Evolutionary conservation across 2,113 vertebrate genomes (phyloP).

Genomic region (Glaucomys volans): DNA sequence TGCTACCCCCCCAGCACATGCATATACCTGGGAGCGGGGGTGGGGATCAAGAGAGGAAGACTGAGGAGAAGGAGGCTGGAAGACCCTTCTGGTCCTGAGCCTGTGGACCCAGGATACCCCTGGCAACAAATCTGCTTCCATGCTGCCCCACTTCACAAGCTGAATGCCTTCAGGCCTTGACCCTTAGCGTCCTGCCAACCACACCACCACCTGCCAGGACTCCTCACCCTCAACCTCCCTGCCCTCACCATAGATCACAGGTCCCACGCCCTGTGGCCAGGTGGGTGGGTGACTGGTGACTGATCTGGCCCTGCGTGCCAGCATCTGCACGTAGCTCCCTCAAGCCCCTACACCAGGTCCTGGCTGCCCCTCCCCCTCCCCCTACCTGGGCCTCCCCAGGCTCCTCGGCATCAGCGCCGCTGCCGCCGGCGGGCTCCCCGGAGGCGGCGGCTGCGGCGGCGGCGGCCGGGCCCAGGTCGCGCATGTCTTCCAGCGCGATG

Average conservation of each 20-base stretch:
- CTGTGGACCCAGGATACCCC: not conserved
- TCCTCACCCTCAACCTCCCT: constrained; percentile 20
- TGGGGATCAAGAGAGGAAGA: too few species aligned
- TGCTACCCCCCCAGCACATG: not conserved
- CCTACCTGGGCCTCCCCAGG: constrained; percentile 80
- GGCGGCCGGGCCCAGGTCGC: constrained; percentile 91
- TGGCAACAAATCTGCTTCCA: not conserved
- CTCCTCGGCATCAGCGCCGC: constrained; percentile 80
- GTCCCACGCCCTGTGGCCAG: not conserved
- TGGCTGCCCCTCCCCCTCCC: constrained; percentile 60
- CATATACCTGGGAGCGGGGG: too few species aligned
- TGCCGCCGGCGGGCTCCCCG: constrained; percentile 18
- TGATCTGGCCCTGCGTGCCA: not conserved
- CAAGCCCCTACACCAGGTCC: constrained; percentile 42
- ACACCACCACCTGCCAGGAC: not conserved
- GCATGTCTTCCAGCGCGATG: constrained; percentile 98
- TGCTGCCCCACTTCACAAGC: not conserved
- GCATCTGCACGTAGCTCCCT: constrained; percentile 86
- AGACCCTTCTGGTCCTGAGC: not conserved
- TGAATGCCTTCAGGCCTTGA: not conserved
- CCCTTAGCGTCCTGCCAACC: not conserved
- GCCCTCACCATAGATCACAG: not conserved
- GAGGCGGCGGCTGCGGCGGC: constrained; percentile 86
- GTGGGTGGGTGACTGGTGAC: not conserved
- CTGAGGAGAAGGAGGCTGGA: not conserved